Evolutionary conservation across 2,797 vertebrate species (phyloP).

Genomic region (Myotis planiceps): DNA sequence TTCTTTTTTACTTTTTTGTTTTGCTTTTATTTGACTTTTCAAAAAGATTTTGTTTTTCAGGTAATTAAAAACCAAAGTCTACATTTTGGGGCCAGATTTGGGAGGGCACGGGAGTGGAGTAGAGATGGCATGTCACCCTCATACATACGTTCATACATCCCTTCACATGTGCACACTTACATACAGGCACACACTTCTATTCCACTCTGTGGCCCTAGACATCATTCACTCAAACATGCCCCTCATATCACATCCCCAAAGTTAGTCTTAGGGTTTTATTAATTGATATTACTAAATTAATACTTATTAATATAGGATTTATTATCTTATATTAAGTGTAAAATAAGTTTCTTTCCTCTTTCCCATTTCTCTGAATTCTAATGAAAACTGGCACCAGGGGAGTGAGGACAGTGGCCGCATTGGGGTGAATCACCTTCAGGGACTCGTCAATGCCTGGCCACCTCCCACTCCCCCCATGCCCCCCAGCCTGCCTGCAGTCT

Average conservation of each 20-base stretch:
- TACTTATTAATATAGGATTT: neutral
- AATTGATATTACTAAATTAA: neutral
- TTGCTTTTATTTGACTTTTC: constrained; percentile 3
- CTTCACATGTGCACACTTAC: neutral
- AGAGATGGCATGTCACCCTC: accelerated
- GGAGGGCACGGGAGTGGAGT: neutral
- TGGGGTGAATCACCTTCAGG: neutral
- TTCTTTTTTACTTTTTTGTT: neutral
- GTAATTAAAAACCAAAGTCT: neutral
- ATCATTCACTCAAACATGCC: neutral
- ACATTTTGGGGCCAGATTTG: neutral
- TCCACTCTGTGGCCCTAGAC: neutral
- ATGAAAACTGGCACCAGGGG: neutral
- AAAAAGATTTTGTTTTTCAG: neutral
- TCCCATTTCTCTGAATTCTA: neutral
- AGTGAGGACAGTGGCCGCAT: neutral
- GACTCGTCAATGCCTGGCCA: neutral
- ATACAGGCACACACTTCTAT: no score
- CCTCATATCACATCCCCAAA: neutral
- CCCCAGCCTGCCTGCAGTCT: neutral
- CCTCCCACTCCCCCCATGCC: neutral
- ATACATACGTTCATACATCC: accelerated
- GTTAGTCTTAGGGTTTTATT: constrained; percentile 30
- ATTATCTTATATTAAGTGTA: neutral
- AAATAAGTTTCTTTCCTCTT: neutral